Conservation (phyloP, 2,888 invertebrate species). For the Cheilosia impressa region DNA sequence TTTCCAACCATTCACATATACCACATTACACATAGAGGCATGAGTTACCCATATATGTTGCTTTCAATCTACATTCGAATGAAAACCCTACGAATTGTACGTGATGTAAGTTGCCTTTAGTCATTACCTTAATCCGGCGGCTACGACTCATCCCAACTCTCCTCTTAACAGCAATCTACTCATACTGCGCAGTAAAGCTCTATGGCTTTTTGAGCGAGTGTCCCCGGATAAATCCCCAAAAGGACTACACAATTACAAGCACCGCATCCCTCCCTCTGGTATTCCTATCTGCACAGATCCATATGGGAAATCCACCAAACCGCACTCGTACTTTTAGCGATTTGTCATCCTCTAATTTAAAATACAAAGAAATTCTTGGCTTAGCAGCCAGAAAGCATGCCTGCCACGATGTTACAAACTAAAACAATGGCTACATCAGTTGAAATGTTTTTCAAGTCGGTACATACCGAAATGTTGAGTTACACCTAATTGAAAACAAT, state of each 20-base stretch:
- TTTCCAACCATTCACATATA: no score
- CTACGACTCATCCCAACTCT: conserved; percentile 3
- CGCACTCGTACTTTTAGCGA: conserved; percentile 1
- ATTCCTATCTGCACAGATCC: conserved; percentile 1
- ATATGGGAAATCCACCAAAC: neutral
- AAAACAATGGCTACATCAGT: neutral
- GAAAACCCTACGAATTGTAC: neutral
- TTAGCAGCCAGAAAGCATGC: neutral
- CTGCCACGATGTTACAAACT: neutral
- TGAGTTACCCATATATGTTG: no score
- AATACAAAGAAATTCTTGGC: conserved; percentile 3
- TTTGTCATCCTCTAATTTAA: conserved; percentile 23
- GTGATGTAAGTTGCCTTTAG: conserved; percentile 17
- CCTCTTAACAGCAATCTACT: neutral
- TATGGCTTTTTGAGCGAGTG: neutral
- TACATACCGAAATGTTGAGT: neutral
- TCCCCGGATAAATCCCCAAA: neutral
- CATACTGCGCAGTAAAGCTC: neutral
- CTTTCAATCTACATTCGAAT: no score
- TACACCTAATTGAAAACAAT: conserved; percentile 26
- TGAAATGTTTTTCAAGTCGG: neutral
- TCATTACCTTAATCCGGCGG: conserved; percentile 8
- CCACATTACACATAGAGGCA: no score
- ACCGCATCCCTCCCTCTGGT: neutral
- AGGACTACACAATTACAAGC: neutral